Evolutionary conservation across 1,140 invertebrate genomes (phyloP).

Genomic region (Eulimnadia texana): DNA sequence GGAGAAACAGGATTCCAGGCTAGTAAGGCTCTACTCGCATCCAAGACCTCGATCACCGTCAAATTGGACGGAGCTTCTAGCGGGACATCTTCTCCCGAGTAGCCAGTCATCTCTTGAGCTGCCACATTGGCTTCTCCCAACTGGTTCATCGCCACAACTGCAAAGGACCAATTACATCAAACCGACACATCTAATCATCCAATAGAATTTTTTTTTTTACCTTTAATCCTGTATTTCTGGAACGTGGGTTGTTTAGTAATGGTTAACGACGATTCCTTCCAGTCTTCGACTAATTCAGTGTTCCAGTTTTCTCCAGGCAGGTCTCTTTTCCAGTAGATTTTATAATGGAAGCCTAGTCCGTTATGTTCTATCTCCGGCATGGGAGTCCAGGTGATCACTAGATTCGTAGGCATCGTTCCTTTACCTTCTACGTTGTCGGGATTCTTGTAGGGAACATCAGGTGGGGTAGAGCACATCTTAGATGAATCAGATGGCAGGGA

Average conservation of each 20-base stretch:
- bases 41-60: constrained; percentile 52
- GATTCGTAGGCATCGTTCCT: constrained; percentile 71
- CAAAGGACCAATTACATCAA: neutral
- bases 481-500: constrained; percentile 71
- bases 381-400: constrained; percentile 87
- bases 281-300: constrained; percentile 57
- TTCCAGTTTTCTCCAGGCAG: constrained; percentile 56
- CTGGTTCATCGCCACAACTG: constrained; percentile 75
- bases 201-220: too few species aligned
- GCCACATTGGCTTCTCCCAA: constrained; percentile 71
- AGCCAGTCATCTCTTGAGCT: constrained; percentile 68
- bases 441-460: constrained; percentile 83
- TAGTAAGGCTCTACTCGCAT: constrained; percentile 59
- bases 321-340: constrained; percentile 70
- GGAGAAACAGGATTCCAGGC: constrained; percentile 48
- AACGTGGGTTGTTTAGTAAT: constrained; percentile 82
- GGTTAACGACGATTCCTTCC: constrained; percentile 46
- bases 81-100: constrained; percentile 86
- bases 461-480: constrained; percentile 62
- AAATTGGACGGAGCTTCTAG: constrained; percentile 69
- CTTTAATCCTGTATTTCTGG: constrained; percentile 72
- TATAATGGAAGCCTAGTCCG: constrained; percentile 81
- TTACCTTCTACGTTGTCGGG: constrained; percentile 85
- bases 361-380: constrained; percentile 96
- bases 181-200: too few species aligned